phyloP scores from a whole-genome alignment of 1,140 invertebrate genomes.

The Calephelis virginiensis region DNA sequence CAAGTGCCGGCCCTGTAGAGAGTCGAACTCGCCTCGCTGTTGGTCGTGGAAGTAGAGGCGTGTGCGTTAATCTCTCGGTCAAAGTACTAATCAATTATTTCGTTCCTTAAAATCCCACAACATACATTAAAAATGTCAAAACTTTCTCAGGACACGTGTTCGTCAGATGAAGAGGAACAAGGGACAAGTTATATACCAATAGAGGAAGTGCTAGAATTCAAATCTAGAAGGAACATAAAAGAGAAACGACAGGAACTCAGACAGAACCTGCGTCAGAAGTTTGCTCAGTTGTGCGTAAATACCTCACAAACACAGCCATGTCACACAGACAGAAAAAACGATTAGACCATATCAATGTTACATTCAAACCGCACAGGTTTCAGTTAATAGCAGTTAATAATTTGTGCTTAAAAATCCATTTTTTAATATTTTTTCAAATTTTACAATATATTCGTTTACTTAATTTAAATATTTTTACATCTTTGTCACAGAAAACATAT shows the following conservation, averaged over 20 bases:
- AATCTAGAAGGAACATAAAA: conserved; percentile 86
- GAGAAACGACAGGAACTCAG: conserved; percentile 90
- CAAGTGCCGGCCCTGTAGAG: no score
- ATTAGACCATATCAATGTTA: conserved; percentile 41
- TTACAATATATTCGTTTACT: background rate
- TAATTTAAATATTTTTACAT: no score
- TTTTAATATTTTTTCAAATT: conserved; percentile 6
- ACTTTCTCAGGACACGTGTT: conserved; percentile 67
- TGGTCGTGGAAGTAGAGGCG: no score
- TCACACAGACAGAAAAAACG: conserved; percentile 44
- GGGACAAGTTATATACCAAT: conserved; percentile 89
- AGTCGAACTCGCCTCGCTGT: no score
- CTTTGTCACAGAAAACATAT: no score
- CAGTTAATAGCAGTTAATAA: conserved; percentile 19
- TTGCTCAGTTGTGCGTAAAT: conserved; percentile 86
- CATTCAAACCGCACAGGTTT: conserved; percentile 53
- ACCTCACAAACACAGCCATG: conserved; percentile 54
- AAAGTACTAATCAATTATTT: no score
- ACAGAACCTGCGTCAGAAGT: conserved; percentile 88
- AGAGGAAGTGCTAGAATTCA: conserved; percentile 90
- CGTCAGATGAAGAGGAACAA: conserved; percentile 89
- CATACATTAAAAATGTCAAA: conserved; percentile 6
- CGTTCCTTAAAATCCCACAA: background rate
- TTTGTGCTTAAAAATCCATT: conserved; percentile 3
- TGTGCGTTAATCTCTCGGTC: no score